phyloP scores from a whole-genome alignment of 2,113 vertebrate genomes.

The Tetrax tetrax region DNA sequence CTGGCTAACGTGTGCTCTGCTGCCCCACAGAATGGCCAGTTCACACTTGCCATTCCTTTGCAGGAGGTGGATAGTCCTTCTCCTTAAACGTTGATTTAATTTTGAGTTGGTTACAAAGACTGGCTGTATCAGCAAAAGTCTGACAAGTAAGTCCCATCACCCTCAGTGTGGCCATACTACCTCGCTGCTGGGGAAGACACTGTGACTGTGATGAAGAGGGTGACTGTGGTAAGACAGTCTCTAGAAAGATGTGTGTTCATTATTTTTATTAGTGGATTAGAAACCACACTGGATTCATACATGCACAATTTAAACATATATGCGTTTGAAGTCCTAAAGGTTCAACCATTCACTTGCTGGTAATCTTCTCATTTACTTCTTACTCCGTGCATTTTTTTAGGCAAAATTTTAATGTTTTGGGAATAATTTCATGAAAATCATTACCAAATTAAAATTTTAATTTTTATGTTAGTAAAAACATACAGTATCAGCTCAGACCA shows the following conservation, averaged over 20 bases:
- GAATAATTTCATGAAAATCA: neutral
- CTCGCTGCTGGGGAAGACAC: fast-evolving
- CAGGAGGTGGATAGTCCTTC: neutral
- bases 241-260: neutral
- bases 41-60: neutral
- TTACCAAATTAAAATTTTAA: neutral
- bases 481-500: neutral
- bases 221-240: neutral
- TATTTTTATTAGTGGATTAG: neutral
- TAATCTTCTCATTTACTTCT: neutral
- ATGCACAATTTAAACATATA: neutral
- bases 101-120: neutral
- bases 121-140: neutral
- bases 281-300: neutral
- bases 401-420: neutral
- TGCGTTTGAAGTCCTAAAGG: neutral
- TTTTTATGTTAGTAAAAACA: neutral
- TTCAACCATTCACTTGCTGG: neutral
- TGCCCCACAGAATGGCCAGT: neutral
- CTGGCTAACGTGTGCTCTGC: fast-evolving
- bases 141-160: neutral
- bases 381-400: neutral
- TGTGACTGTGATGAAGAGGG: neutral
- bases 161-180: too few species aligned
- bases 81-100: neutral